Conservation (phyloP, 2,797 vertebrate genomes). For the Cynopterus sphinx region DNA sequence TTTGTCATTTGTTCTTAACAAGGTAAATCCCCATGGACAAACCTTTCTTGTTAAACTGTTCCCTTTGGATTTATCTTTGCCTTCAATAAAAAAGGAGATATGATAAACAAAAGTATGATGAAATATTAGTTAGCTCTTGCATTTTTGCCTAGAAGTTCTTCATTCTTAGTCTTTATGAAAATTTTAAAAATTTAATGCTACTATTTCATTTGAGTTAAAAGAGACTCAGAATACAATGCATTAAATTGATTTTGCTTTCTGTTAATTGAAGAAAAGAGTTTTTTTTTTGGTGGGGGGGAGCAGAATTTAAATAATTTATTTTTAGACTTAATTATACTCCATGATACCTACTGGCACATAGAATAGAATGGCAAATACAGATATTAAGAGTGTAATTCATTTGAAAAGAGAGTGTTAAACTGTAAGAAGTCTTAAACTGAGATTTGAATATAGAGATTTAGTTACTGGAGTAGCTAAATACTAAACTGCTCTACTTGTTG, state of each 20-base stretch:
- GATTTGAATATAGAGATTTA: constrained; percentile 30
- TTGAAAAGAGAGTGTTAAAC: not conserved
- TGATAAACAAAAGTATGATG: constrained; percentile 80
- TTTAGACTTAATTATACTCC: constrained; percentile 32
- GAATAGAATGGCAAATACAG: constrained; percentile 39
- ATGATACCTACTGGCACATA: not conserved
- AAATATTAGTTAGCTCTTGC: constrained; percentile 76
- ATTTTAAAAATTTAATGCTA: constrained; percentile 15
- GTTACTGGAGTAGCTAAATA: not conserved
- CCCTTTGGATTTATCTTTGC: constrained; percentile 78
- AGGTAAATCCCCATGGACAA: constrained; percentile 66
- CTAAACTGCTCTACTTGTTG: constrained; percentile 36
- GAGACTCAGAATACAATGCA: not conserved
- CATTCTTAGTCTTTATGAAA: constrained; percentile 42
- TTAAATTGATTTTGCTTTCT: constrained; percentile 56
- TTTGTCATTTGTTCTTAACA: constrained; percentile 71
- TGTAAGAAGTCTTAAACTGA: constrained; percentile 3
- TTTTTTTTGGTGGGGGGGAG: not conserved
- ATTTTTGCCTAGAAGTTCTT: constrained; percentile 65
- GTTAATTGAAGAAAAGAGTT: not conserved
- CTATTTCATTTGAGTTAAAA: constrained; percentile 25
- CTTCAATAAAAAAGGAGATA: constrained; percentile 70
- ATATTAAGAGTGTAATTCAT: constrained; percentile 38
- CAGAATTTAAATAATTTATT: constrained; percentile 33
- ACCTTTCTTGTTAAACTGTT: constrained; percentile 76